phyloP scores from a whole-genome alignment of 2,888 invertebrate genomes.

The Chrysolina haemoptera region DNA sequence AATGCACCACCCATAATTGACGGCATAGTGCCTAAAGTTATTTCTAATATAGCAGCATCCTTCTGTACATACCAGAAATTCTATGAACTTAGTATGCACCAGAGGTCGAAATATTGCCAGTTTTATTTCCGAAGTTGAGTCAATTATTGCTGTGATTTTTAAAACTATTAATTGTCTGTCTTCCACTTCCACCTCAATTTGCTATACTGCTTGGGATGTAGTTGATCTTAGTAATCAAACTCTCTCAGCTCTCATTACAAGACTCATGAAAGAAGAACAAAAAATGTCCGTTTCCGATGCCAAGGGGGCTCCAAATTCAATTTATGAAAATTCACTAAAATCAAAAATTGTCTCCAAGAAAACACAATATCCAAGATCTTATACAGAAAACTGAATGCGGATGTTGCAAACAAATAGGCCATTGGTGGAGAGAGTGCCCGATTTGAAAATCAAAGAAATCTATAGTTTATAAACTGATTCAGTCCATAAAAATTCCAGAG shows the following conservation, averaged over 20 bases:
- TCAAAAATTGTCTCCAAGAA: background rate
- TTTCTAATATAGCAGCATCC: too few species aligned
- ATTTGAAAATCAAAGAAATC: background rate
- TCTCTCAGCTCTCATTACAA: background rate
- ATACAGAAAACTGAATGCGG: background rate
- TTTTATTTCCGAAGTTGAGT: conserved; percentile 35
- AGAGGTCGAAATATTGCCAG: background rate
- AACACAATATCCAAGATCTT: background rate
- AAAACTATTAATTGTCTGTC: conserved; percentile 44
- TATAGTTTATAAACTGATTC: background rate
- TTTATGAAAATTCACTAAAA: background rate
- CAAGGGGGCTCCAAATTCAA: background rate
- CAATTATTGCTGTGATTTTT: conserved; percentile 42
- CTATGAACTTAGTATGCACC: conserved; percentile 17
- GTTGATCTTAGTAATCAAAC: background rate
- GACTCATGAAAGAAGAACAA: background rate
- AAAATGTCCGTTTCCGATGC: background rate
- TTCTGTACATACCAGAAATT: conserved; percentile 49
- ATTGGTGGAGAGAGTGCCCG: background rate
- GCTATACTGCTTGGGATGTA: conserved; percentile 24
- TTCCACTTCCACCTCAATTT: conserved; percentile 36
- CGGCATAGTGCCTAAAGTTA: too few species aligned
- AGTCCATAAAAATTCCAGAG: background rate
- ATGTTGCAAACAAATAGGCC: background rate
- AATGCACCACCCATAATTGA: too few species aligned